Base-by-base conservation (phyloP, 37 sponge, comb jelly and placozoan genomes). In the Halisarca cf. caerulea region DNA sequence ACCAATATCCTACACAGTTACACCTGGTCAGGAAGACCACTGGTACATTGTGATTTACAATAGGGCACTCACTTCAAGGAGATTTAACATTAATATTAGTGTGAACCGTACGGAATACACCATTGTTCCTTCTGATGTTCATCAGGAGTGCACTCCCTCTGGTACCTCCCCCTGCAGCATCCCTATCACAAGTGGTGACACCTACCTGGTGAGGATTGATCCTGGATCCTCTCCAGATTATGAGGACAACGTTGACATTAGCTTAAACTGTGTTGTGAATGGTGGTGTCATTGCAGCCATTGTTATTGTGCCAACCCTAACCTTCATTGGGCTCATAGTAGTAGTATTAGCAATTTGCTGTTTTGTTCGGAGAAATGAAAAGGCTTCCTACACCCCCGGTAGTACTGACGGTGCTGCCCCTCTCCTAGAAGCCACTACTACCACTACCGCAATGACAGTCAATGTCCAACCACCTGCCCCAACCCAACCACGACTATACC, bases 261-360 rank as follows among this genome's bases (percentile, higher is more conserved):
- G 25, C 5, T n/a, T 6, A 23, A 44, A 74, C 21, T 74, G 77
- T 40, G 24, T 44, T 36, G 77, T 40, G 21, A 74, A 74, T 74
- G 77, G 77, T 40, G 77, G 77, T 1, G 36, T 74, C 2, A 74
- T 74, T 41, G 77, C 77, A 40, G 77, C 36, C 42, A 74, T 74
- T 44, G 77, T 74, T 0, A 6, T 40, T 0, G 45, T 74, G 1
- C 77, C 77, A 36, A 23, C 41, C 0, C 25, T 74, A 21, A 17
- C 41, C 2, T 40, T 40, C 25, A 38, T 25, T 5, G 24, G 36
- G 24, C 1, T 74, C 38, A 25, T 43, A 2, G 45, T 6, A 3
- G 3, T 74, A 11, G 5, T 74, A n/a, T 2, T 74, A 9, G 45
- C 25, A 11, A 44, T 74, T 21, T 3, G 7, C 23, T 74, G 77